phyloP scores from a whole-genome alignment of 2,113 vertebrate genomes.

The Pelodiscus sinensis region DNA sequence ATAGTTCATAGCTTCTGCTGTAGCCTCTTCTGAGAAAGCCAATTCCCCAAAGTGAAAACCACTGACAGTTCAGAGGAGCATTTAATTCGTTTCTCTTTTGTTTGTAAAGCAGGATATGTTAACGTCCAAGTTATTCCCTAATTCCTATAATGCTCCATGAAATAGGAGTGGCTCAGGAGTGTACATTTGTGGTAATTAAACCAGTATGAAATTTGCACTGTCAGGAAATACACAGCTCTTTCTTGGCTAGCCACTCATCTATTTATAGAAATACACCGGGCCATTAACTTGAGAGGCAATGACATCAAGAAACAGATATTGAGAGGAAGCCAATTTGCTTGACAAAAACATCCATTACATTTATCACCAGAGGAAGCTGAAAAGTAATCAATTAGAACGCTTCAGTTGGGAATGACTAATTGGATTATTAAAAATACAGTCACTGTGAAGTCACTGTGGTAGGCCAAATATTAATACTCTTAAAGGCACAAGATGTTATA shows the following conservation, averaged over 20 bases:
- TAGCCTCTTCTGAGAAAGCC: not conserved
- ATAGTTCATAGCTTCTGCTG: not conserved
- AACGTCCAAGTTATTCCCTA: constrained; percentile 51
- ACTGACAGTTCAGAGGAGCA: not conserved
- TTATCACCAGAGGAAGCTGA: constrained; percentile 66
- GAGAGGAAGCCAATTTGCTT: constrained; percentile 74
- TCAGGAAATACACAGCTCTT: constrained; percentile 67
- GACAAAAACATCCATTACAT: constrained; percentile 76
- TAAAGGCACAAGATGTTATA: constrained; percentile 46
- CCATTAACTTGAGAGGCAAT: constrained; percentile 63
- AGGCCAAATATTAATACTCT: constrained; percentile 51
- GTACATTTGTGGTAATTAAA: constrained; percentile 74
- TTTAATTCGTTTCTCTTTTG: constrained; percentile 38
- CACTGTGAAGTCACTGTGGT: constrained; percentile 53
- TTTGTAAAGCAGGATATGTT: constrained; percentile 31
- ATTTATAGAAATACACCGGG: constrained; percentile 70
- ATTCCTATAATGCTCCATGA: constrained; percentile 65
- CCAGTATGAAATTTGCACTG: constrained; percentile 63
- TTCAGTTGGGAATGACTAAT: constrained; percentile 73
- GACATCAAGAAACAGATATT: constrained; percentile 70
- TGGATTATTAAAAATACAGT: constrained; percentile 64
- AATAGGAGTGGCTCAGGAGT: constrained; percentile 57
- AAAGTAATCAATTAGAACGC: constrained; percentile 76
- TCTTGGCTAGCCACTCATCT: constrained; percentile 53
- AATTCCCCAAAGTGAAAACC: not conserved